Evolutionary conservation across 2,888 invertebrate genomes (phyloP).

Genomic region (Lymantria dispar): DNA sequence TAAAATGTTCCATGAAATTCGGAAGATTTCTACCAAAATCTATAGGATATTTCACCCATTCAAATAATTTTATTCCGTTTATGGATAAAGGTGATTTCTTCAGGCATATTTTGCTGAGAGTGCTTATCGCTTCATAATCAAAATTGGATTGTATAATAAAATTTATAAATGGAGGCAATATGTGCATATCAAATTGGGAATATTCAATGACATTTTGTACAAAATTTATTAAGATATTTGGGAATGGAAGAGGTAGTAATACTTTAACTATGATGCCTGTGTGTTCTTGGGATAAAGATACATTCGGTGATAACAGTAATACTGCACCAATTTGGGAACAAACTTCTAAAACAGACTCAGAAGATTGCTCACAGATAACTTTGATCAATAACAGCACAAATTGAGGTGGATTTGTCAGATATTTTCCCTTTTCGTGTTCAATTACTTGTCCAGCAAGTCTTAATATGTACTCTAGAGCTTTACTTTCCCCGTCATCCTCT

Average conservation of each 20-base stretch:
- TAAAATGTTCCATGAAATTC: conserved; percentile 63
- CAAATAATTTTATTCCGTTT: conserved; percentile 81
- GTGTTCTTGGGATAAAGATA: conserved; percentile 87
- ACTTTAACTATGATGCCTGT: conserved; percentile 86
- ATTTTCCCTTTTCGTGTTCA: conserved; percentile 84
- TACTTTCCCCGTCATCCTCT: conserved; percentile 55
- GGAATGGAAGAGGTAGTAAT: conserved; percentile 80
- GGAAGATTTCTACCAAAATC: conserved; percentile 75
- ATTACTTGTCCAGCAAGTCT: conserved; percentile 84
- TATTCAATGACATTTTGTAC: conserved; percentile 85
- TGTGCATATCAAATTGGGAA: conserved; percentile 87
- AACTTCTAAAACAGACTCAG: conserved; percentile 72
- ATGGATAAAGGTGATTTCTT: conserved; percentile 85
- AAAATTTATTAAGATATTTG: conserved; percentile 83
- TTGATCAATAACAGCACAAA: conserved; percentile 82
- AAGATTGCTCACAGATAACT: conserved; percentile 70
- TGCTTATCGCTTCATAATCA: conserved; percentile 78
- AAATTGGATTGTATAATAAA: conserved; percentile 80
- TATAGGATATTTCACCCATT: conserved; percentile 86
- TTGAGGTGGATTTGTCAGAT: conserved; percentile 82
- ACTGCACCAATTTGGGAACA: conserved; percentile 82
- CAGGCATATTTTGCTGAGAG: conserved; percentile 85
- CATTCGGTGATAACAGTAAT: conserved; percentile 82
- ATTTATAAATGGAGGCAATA: conserved; percentile 86
- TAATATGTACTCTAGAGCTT: conserved; percentile 72